phyloP scores from a whole-genome alignment of 2,113 vertebrate genomes.

The Lamprologus sp. region DNA sequence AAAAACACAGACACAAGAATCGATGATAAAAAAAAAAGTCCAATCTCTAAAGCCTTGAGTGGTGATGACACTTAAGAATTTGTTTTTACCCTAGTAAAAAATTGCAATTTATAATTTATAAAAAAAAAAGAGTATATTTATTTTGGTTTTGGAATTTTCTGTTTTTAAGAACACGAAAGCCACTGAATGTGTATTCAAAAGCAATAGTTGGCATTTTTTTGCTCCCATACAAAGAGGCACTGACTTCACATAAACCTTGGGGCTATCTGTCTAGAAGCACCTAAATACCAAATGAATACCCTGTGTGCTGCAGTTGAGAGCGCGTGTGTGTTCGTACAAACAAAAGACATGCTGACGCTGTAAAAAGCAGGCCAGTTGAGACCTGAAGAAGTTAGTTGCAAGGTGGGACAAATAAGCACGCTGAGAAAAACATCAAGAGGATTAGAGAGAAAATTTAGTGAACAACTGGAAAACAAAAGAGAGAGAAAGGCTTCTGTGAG shows the following conservation, averaged over 20 bases:
- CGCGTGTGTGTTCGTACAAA: background rate
- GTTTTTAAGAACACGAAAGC: background rate
- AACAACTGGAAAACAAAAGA: slow-evolving; percentile 11
- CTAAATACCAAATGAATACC: background rate
- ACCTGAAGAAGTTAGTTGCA: background rate
- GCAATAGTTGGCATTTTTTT: background rate
- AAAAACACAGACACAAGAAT: background rate
- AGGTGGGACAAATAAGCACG: background rate
- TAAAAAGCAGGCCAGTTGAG: background rate
- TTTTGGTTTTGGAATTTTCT: background rate
- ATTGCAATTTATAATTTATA: too few species aligned
- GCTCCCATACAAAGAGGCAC: background rate
- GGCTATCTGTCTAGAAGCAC: slow-evolving; percentile 7
- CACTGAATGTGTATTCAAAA: background rate
- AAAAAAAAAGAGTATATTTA: background rate
- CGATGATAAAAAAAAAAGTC: background rate
- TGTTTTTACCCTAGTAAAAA: background rate
- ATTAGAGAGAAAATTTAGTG: background rate
- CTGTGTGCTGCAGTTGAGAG: background rate
- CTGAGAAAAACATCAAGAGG: background rate
- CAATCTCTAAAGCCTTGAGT: background rate
- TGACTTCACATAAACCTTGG: background rate
- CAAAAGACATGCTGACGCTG: slow-evolving; percentile 7
- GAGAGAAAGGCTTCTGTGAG: background rate
- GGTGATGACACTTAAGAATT: background rate